Percentiles rank a stretch among this genome's conserved stretches.
phyloP scores from a whole-genome alignment of 2,888 invertebrate genomes.

The Platycheirus albimanus region DNA sequence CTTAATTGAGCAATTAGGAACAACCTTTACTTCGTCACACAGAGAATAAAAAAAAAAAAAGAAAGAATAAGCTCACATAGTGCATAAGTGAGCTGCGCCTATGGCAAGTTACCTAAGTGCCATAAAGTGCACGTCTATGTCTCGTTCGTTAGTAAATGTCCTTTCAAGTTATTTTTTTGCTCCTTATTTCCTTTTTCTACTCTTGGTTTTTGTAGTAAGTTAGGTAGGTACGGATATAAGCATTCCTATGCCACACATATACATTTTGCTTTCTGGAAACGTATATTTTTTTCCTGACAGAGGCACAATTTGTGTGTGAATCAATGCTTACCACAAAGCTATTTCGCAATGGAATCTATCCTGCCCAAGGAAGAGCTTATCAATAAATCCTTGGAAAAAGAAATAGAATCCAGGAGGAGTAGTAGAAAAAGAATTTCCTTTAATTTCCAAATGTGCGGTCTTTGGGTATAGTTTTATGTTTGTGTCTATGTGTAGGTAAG shows the following conservation, averaged over 20 bases:
- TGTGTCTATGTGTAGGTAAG: constrained; percentile 1
- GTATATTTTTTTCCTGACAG: constrained; percentile 14
- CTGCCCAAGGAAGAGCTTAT: constrained; percentile 31
- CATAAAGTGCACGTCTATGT: constrained; percentile 50
- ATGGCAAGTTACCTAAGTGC: constrained; percentile 29
- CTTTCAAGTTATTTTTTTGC: constrained; percentile 11
- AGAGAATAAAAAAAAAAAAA: background rate
- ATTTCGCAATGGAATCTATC: constrained; percentile 32
- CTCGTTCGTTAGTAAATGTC: constrained; percentile 48
- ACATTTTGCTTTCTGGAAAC: background rate
- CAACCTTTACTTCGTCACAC: constrained; percentile 16
- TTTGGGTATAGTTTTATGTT: background rate
- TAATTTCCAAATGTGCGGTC: constrained; percentile 49
- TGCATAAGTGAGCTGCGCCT: constrained; percentile 16
- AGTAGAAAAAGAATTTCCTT: constrained; percentile 20
- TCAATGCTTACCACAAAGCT: constrained; percentile 46
- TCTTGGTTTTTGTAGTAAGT: too few species aligned
- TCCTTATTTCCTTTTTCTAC: background rate
- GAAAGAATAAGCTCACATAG: too few species aligned
- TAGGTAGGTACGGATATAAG: too few species aligned
- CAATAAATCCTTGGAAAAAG: constrained; percentile 55
- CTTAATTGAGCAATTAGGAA: constrained; percentile 38
- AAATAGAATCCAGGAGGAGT: background rate
- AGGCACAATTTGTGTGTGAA: constrained; percentile 37
- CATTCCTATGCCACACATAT: background rate